Percentiles rank a stretch among this genome's conserved stretches.
Conservation (phyloP, 2,113 vertebrate genomes). For the Petroica traversi region DNA sequence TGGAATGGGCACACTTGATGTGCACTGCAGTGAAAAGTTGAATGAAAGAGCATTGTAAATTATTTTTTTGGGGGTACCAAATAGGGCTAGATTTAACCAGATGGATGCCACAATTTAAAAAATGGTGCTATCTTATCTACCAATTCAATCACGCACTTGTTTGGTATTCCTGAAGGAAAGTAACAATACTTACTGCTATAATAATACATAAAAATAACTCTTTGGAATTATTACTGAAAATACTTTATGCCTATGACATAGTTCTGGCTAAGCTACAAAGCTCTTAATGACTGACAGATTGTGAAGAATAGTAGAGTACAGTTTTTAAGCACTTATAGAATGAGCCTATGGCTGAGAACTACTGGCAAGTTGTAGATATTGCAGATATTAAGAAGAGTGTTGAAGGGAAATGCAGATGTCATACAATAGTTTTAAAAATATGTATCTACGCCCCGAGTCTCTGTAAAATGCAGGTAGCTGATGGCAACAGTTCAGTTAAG, state of each 20-base stretch:
- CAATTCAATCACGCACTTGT: not conserved
- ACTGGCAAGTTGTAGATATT: not conserved
- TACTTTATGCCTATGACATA: not conserved
- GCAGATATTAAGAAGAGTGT: not conserved
- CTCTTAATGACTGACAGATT: not conserved
- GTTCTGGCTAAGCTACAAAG: not conserved
- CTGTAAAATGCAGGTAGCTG: not conserved
- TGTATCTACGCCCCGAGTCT: not conserved
- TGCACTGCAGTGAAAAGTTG: not conserved
- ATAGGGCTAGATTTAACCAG: not conserved
- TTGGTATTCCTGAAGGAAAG: not conserved
- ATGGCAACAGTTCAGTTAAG: not conserved
- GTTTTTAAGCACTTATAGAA: not conserved
- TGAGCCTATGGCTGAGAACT: not conserved
- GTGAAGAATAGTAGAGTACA: not conserved
- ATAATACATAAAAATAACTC: not conserved
- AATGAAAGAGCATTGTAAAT: not conserved
- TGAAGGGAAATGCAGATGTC: not conserved
- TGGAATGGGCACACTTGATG: not conserved
- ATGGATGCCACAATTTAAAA: not conserved
- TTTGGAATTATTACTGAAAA: not conserved
- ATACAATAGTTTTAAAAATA: not conserved
- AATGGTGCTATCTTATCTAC: not conserved
- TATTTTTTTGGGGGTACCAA: fast-evolving
- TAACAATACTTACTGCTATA: not conserved